Evolutionary conservation across 1,140 invertebrate genomes (phyloP).

Genomic region (Sinonovacula constricta): DNA sequence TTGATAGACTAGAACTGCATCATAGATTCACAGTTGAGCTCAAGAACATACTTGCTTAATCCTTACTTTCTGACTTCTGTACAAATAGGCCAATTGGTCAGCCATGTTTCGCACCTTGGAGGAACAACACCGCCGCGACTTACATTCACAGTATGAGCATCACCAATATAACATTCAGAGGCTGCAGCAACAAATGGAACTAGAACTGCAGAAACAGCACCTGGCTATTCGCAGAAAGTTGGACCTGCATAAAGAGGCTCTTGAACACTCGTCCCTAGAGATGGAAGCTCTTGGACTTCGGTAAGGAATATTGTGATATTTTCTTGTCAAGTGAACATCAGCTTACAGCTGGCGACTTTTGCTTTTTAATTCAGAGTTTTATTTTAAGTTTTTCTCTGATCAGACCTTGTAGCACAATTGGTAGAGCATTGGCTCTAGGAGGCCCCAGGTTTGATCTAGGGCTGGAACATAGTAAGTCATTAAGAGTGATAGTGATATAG

Average conservation of each 20-base stretch:
- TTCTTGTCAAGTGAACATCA: too few relatives aligned
- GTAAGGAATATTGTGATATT: neutral
- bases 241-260: slow-evolving; percentile 58
- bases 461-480: too few relatives aligned
- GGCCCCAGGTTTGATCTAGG: too few relatives aligned
- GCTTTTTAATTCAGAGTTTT: too few relatives aligned
- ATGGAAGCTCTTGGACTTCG: neutral
- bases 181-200: slow-evolving; percentile 65
- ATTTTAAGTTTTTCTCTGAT: slow-evolving; percentile 1
- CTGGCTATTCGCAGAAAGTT: slow-evolving; percentile 58
- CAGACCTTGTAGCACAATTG: too few relatives aligned
- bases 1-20: too few relatives aligned
- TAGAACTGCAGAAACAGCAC: slow-evolving; percentile 63
- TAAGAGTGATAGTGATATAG: too few relatives aligned
- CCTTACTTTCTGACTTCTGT: too few relatives aligned
- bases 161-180: slow-evolving; percentile 65
- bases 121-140: slow-evolving; percentile 58
- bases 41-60: too few relatives aligned
- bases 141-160: slow-evolving; percentile 59
- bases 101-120: slow-evolving; percentile 67
- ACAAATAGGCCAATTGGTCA: slow-evolving; percentile 67
- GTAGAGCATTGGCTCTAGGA: too few relatives aligned
- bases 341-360: too few relatives aligned
- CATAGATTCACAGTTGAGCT: too few relatives aligned
- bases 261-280: slow-evolving; percentile 40